phyloP scores from a whole-genome alignment of 2,113 vertebrate genomes.

The Rhinopomastus cyanomelas region DNA sequence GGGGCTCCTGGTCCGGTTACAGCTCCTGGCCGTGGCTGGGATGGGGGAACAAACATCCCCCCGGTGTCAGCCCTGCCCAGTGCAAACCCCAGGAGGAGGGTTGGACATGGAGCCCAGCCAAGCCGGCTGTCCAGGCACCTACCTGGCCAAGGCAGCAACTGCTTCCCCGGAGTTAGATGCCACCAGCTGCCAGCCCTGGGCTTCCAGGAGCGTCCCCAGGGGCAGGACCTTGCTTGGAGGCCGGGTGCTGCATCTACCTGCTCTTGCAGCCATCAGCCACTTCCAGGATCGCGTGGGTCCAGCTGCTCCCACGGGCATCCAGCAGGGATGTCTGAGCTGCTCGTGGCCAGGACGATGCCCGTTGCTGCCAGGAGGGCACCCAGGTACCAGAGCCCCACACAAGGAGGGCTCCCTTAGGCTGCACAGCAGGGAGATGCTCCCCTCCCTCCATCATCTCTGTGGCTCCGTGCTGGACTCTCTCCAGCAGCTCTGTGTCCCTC shows the following conservation, averaged over 20 bases:
- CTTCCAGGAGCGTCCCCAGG: neutral
- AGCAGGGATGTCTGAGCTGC: fast-evolving
- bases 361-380: fast-evolving
- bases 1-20: neutral
- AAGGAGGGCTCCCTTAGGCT: fast-evolving
- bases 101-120: fast-evolving
- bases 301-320: fast-evolving
- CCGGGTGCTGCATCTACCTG: neutral
- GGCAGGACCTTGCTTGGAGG: neutral
- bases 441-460: too few relatives aligned
- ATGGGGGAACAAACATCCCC: neutral
- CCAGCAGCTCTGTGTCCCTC: too few relatives aligned
- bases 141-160: neutral
- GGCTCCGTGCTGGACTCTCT: too few relatives aligned
- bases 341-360: neutral
- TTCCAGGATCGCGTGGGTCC: neutral
- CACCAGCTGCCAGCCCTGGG: neutral
- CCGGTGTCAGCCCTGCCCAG: fast-evolving
- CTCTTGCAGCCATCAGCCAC: neutral
- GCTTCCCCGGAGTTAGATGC: too few relatives aligned
- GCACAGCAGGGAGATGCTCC: too few relatives aligned
- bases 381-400: fast-evolving
- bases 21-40: neutral
- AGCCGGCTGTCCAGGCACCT: neutral
- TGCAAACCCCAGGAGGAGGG: neutral